These are phyloP conservation scores for Unio delphinus DNA, from an alignment of 2,888 invertebrate species.

Conservation along the genomic window DNA sequence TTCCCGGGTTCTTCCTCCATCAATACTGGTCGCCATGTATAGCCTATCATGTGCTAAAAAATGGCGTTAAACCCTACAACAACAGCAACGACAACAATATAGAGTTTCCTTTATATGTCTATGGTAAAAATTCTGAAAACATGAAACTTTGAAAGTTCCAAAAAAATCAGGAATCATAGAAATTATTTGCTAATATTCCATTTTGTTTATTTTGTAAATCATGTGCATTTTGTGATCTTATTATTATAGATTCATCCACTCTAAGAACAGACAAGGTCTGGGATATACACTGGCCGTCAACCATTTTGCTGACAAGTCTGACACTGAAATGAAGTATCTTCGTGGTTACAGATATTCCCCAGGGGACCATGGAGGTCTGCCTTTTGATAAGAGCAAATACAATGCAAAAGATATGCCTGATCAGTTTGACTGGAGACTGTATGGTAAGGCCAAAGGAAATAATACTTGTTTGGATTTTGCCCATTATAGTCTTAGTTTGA, in stretches of 20 bases:
- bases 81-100: no score
- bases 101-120: no score
- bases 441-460: slow-evolving; percentile 72
- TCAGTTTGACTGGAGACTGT: slow-evolving; percentile 90
- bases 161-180: no score
- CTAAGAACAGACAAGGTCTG: slow-evolving; percentile 83
- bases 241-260: slow-evolving; percentile 81
- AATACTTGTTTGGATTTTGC: not conserved
- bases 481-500: not conserved
- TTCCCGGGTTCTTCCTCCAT: no score
- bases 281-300: slow-evolving; percentile 86
- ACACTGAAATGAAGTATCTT: slow-evolving; percentile 78
- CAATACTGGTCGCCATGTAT: no score
- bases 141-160: no score
- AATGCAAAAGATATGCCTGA: slow-evolving; percentile 77
- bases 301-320: slow-evolving; percentile 88
- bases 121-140: no score
- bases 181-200: no score
- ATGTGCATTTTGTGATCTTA: slow-evolving; percentile 1
- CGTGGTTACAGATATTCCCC: slow-evolving; percentile 67
- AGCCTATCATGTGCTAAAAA: no score
- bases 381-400: slow-evolving; percentile 78
- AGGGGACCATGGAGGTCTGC: slow-evolving; percentile 80
- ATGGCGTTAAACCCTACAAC: no score
- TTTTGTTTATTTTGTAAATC: not conserved